Conservation (phyloP, 2,797 vertebrate genomes). For the Brotula barbata region DNA sequence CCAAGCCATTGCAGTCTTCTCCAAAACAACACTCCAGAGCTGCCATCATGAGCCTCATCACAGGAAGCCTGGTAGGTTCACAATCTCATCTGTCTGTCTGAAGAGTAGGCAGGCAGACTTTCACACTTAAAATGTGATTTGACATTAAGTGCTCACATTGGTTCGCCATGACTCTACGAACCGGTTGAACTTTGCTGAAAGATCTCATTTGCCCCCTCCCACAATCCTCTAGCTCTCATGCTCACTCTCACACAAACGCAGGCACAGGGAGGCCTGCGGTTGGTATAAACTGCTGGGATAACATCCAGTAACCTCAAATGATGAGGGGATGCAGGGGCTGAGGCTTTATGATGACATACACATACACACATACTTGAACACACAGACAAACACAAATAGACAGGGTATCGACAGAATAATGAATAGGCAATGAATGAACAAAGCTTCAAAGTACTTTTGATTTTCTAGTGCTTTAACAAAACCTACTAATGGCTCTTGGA, state of each 20-base stretch:
- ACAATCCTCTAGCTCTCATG: constrained; percentile 7
- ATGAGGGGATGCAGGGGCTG: constrained; percentile 25
- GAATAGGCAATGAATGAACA: constrained; percentile 2
- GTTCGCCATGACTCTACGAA: constrained; percentile 23
- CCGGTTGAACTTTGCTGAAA: constrained; percentile 16
- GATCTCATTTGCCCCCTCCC: background rate
- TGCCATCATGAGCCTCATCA: constrained; percentile 76
- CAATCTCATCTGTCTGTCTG: constrained; percentile 86
- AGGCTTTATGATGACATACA: constrained; percentile 16
- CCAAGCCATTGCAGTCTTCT: constrained; percentile 87
- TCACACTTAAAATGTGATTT: background rate
- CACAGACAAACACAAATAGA: constrained; percentile 2
- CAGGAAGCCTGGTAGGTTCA: constrained; percentile 89
- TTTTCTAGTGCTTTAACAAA: background rate
- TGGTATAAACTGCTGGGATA: constrained; percentile 31
- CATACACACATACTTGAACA: constrained; percentile 4
- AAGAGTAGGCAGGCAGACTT: background rate
- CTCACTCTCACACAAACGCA: constrained; percentile 6
- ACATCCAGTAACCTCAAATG: constrained; percentile 48
- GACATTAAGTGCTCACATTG: background rate
- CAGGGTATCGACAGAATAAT: constrained; percentile 12
- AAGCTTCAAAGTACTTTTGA: background rate
- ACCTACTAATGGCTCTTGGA: constrained; percentile 6
- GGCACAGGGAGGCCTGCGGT: constrained; percentile 31
- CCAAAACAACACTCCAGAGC: constrained; percentile 83